Conservation (phyloP, 2,888 invertebrate genomes). For the Erynnis tages region DNA sequence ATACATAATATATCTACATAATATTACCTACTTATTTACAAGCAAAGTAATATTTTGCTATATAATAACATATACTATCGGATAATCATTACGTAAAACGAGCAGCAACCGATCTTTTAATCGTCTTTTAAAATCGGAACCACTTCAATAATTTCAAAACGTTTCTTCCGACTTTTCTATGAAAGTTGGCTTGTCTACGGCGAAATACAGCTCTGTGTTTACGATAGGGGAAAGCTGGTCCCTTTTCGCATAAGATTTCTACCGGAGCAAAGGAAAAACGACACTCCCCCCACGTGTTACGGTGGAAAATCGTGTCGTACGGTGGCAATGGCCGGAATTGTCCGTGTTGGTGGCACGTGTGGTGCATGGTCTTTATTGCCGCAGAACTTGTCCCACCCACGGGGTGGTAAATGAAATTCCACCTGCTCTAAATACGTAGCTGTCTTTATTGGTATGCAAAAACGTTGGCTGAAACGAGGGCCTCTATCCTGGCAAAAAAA, state of each 20-base stretch:
- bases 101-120: too few species aligned
- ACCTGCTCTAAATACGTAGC: constrained; percentile 67
- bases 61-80: too few species aligned
- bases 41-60: too few species aligned
- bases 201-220: constrained; percentile 68
- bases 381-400: constrained; percentile 60
- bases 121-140: too few species aligned
- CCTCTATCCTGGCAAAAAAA: constrained; percentile 7
- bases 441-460: constrained; percentile 59
- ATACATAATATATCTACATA: too few species aligned
- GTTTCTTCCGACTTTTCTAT: constrained; percentile 1
- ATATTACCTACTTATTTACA: too few species aligned
- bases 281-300: constrained; percentile 34
- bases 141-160: too few species aligned
- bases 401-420: constrained; percentile 63
- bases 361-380: constrained; percentile 74
- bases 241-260: constrained; percentile 62
- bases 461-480: constrained; percentile 40
- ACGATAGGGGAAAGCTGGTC: constrained; percentile 69
- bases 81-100: too few species aligned
- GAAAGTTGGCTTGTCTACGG: constrained; percentile 45
- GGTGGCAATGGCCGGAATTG: constrained; percentile 52
- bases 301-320: constrained; percentile 32
- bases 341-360: constrained; percentile 73
- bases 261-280: constrained; percentile 36